These are phyloP conservation scores for Cerceris ruficornis DNA, from an alignment of 2,888 invertebrate species.

Conservation along the genomic window DNA sequence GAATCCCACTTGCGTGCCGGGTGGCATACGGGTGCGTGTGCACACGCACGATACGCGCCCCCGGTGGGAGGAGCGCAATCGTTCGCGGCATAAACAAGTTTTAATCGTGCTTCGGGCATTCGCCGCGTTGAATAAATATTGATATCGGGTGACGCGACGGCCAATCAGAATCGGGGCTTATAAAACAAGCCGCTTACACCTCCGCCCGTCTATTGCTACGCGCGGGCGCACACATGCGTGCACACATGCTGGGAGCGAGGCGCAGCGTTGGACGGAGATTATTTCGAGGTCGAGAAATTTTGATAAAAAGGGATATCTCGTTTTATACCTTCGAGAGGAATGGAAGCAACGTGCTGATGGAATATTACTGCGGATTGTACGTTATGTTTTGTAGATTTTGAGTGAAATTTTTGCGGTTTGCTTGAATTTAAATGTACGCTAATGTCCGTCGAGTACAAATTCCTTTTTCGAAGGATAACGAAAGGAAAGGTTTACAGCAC, in stretches of 20 bases:
- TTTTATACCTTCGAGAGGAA: too few species aligned
- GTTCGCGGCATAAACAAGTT: conserved; percentile 79
- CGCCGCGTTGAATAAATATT: conserved; percentile 79
- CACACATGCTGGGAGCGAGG: conserved; percentile 19
- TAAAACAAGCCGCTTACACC: conserved; percentile 66
- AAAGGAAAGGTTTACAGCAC: too few species aligned
- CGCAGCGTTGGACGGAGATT: conserved; percentile 20
- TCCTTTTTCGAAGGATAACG: too few species aligned
- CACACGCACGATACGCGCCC: conserved; percentile 53
- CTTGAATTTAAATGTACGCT: too few species aligned
- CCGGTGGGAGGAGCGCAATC: conserved; percentile 75
- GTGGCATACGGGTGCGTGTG: conserved; percentile 69
- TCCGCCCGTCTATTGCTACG: conserved; percentile 53
- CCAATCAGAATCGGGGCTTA: conserved; percentile 75
- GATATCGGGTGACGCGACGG: conserved; percentile 76
- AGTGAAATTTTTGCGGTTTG: too few species aligned
- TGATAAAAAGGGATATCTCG: too few species aligned
- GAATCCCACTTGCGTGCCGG: not conserved
- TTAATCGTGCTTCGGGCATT: conserved; percentile 78
- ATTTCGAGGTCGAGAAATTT: conserved; percentile 1
- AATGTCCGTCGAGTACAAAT: too few species aligned
- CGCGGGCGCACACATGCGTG: not conserved
- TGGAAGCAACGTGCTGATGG: too few species aligned
- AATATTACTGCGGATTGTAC: too few species aligned
- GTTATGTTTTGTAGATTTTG: too few species aligned